Percentiles rank a stretch among this genome's conserved stretches.
These are phyloP conservation scores for Calypte anna DNA, from an alignment of 2,113 vertebrate genomes.

Conservation along the genomic window DNA sequence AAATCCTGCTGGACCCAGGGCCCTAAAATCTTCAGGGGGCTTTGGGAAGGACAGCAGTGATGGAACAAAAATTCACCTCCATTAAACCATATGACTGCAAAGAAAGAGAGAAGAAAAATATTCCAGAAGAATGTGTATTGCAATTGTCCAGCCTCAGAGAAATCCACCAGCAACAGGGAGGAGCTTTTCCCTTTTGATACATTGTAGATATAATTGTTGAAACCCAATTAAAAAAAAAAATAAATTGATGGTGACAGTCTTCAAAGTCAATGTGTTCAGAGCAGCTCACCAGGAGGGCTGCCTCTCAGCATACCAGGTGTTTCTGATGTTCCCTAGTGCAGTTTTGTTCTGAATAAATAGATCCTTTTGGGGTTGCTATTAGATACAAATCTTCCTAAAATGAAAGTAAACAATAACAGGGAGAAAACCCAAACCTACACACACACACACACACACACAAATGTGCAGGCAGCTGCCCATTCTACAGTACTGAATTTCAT, in stretches of 20 bases:
- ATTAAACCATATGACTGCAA: neutral
- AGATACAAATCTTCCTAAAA: neutral
- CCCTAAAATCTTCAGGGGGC: neutral
- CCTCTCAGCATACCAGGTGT: neutral
- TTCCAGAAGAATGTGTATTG: neutral
- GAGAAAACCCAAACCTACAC: neutral
- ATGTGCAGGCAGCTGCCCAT: neutral
- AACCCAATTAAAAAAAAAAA: neutral
- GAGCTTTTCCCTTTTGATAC: neutral
- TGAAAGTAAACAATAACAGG: neutral
- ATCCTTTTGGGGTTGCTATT: neutral
- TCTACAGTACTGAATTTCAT: neutral
- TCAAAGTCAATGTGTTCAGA: neutral
- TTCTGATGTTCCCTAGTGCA: neutral
- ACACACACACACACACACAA: neutral
- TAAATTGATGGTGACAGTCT: fast-evolving
- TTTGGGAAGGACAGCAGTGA: neutral
- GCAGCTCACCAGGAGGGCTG: neutral
- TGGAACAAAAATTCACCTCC: neutral
- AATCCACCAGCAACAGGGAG: neutral
- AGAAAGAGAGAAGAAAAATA: neutral
- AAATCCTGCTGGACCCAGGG: neutral
- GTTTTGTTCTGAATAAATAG: constrained; percentile 23
- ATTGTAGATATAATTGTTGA: neutral
- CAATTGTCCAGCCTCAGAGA: neutral